Conservation (phyloP, 37 sponge, comb jelly and placozoan species). For the Mnemiopsis leidyi region DNA sequence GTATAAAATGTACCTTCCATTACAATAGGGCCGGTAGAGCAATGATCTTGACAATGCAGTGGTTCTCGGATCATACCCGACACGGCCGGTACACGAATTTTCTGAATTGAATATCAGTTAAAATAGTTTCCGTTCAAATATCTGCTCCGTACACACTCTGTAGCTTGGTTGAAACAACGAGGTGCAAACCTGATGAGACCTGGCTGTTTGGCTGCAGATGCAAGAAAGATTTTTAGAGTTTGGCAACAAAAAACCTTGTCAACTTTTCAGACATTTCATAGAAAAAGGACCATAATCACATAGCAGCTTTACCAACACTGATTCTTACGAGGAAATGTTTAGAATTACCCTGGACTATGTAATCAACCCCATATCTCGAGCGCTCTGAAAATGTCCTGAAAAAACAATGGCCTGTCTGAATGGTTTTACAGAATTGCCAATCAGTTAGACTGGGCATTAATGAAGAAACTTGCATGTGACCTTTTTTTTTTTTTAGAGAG, state of each 20-base stretch:
- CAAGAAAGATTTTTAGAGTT: background rate
- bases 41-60: too few species aligned
- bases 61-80: too few species aligned
- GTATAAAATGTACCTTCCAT: too few species aligned
- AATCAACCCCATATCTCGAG: background rate
- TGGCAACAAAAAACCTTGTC: background rate
- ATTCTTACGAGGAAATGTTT: background rate
- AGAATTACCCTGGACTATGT: background rate
- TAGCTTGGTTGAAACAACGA: background rate
- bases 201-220: background rate
- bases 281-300: background rate
- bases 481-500: background rate
- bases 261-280: background rate
- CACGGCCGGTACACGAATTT: too few species aligned
- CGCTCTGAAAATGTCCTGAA: background rate
- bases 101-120: too few species aligned
- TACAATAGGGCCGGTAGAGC: too few species aligned
- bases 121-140: too few species aligned
- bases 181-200: background rate
- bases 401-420: background rate
- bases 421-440: background rate
- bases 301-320: background rate
- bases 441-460: background rate
- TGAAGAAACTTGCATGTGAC: background rate
- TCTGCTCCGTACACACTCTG: too few species aligned